Evolutionary conservation across 2,797 vertebrate genomes (phyloP).

Genomic region (Melanotaenia maccullochi): DNA sequence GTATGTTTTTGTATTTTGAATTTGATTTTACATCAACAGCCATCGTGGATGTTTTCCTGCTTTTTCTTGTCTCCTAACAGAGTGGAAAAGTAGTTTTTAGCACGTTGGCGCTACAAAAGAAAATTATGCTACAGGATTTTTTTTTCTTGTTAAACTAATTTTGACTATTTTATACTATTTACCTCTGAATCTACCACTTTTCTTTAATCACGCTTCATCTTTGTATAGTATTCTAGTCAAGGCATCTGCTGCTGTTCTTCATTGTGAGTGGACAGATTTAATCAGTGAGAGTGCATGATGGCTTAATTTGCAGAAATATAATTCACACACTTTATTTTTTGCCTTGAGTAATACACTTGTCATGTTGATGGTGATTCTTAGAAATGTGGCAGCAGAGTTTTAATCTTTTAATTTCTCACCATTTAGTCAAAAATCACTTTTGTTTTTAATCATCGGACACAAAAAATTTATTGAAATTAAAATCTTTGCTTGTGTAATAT

Average conservation of each 20-base stretch:
- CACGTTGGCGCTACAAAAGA: neutral
- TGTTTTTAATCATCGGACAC: no score
- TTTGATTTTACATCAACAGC: neutral
- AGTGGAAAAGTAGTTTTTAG: constrained; percentile 6
- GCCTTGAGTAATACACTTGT: constrained; percentile 56
- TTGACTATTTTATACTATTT: neutral
- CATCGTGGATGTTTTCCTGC: neutral
- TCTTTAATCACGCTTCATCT: constrained; percentile 5
- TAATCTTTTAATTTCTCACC: constrained; percentile 15
- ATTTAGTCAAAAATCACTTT: constrained; percentile 5
- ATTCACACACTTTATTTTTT: constrained; percentile 62
- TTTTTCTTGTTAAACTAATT: neutral
- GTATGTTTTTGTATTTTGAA: neutral
- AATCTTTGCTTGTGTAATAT: neutral
- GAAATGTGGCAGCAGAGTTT: constrained; percentile 50
- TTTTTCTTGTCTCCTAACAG: neutral
- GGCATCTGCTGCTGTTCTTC: constrained; percentile 29
- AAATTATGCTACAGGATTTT: neutral
- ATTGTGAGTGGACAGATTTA: constrained; percentile 34
- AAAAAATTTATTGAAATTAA: neutral
- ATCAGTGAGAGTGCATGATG: constrained; percentile 45
- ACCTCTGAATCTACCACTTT: constrained; percentile 6
- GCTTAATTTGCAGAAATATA: constrained; percentile 55
- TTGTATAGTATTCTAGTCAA: constrained; percentile 11
- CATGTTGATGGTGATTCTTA: constrained; percentile 59